Evolutionary conservation across 2,797 vertebrate species (phyloP).

Genomic region (Cephalopachus bancanus): DNA sequence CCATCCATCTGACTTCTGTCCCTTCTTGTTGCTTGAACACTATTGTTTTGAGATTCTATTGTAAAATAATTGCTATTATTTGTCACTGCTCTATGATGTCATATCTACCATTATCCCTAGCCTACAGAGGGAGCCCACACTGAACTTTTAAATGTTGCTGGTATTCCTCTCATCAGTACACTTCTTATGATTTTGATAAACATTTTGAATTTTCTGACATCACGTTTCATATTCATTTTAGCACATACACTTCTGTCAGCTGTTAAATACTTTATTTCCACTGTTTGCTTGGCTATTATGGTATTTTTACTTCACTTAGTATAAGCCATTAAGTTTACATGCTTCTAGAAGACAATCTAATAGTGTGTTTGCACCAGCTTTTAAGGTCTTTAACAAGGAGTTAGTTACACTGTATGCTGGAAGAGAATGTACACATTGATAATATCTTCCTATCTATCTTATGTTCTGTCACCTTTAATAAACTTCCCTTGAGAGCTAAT

Average conservation of each 20-base stretch:
- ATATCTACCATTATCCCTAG: background rate
- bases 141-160: background rate
- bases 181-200: conserved; percentile 1
- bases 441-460: background rate
- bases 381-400: background rate
- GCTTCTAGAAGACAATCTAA: background rate
- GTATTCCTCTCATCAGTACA: no score
- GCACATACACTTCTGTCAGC: conserved; percentile 18
- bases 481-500: background rate
- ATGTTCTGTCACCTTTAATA: background rate
- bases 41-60: background rate
- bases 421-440: background rate
- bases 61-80: background rate
- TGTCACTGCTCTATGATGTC: background rate
- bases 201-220: conserved; percentile 46
- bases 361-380: background rate
- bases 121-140: background rate
- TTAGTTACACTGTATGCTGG: background rate
- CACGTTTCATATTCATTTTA: conserved; percentile 15
- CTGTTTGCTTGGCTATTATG: conserved; percentile 26
- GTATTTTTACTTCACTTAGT: background rate
- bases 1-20: background rate
- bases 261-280: conserved; percentile 10
- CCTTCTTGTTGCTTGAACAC: background rate
- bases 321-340: background rate